Percentiles rank a stretch among this genome's conserved stretches.
These are phyloP conservation scores for Myotis yumanensis DNA, from an alignment of 2,113 vertebrate species.

Conservation along the genomic window DNA sequence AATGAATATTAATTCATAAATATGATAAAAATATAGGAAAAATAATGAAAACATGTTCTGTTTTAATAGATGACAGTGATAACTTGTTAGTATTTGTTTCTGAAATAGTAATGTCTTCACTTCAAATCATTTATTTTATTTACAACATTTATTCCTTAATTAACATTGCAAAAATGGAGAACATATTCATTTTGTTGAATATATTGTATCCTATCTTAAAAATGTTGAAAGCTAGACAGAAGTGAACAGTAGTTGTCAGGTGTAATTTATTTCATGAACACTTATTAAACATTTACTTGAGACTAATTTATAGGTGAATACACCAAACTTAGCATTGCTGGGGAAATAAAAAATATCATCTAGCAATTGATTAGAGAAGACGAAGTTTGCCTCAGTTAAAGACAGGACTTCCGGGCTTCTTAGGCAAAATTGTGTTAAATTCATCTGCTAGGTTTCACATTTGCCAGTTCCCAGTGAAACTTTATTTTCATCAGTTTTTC, in stretches of 20 bases:
- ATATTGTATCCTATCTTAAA: background rate
- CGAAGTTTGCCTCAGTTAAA: background rate
- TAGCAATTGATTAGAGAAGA: background rate
- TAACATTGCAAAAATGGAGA: background rate
- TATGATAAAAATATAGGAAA: background rate
- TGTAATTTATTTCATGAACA: background rate
- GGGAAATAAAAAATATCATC: background rate
- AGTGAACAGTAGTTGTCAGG: background rate
- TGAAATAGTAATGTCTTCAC: slow-evolving; percentile 28
- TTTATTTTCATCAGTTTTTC: background rate
- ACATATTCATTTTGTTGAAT: background rate
- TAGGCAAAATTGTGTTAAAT: background rate
- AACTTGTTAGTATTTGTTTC: background rate
- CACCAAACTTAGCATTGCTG: background rate
- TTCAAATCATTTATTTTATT: background rate
- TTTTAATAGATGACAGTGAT: background rate
- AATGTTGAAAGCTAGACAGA: background rate
- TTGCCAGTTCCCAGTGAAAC: background rate
- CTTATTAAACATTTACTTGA: background rate
- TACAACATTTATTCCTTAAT: background rate
- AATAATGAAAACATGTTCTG: background rate
- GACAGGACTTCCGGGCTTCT: background rate
- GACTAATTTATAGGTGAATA: background rate
- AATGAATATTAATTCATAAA: background rate
- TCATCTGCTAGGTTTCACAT: background rate